Evolutionary conservation across 64 coral and sea anemone genomes (phyloP), one percentile per base, ranked within the genome.

Genomic region (Acropora tenuis): DNA sequence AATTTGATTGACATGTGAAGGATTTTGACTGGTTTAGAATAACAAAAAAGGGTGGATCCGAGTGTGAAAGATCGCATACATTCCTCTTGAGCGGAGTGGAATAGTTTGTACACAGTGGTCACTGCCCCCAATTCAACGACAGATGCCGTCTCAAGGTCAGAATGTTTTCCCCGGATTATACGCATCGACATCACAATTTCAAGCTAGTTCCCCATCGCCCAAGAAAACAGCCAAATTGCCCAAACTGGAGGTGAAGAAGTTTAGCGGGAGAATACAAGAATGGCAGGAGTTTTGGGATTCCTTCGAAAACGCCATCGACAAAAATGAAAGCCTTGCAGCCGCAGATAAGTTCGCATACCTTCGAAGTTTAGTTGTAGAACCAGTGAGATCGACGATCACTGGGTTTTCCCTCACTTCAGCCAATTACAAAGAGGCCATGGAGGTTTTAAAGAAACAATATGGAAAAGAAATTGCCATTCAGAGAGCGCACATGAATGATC

Each of bases 281-380:
- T 92, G 80, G 71, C 48, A 18, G 30, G 90, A 92, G 50, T 85
- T 92, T 20, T 92, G 80, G 90, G 90, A 92, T 43, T 50, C 80
- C 16, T 92, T 15, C 52, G 68, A 92, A 92, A 44, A 52, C 69
- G 19, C 84, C 72, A 75, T 82, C 74, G 44, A 77, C 71, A 48
- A 74, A 74, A 3, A 85, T 91, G 73, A n/a, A 55, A 55, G 52
- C 52, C 0, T 55, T 9, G 52, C 52, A 55, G 52, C 52, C 52
- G 52, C 0, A 55, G 52, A 55, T 55, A 55, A 55, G 52, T 55
- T 55, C 52, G 52, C 52, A 55, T 55, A 55, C 52, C 52, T 55
- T 55, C 52, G 52, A 4, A 55, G 52, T 55, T 55, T 55, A 55
- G 52, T 55, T 55, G 52, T 55, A 9, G 52, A 55, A 55, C 52